Evolutionary conservation across 2,113 vertebrate species (phyloP), one percentile per base, ranked within the genome.

Genomic region (Labrus mixtus): DNA sequence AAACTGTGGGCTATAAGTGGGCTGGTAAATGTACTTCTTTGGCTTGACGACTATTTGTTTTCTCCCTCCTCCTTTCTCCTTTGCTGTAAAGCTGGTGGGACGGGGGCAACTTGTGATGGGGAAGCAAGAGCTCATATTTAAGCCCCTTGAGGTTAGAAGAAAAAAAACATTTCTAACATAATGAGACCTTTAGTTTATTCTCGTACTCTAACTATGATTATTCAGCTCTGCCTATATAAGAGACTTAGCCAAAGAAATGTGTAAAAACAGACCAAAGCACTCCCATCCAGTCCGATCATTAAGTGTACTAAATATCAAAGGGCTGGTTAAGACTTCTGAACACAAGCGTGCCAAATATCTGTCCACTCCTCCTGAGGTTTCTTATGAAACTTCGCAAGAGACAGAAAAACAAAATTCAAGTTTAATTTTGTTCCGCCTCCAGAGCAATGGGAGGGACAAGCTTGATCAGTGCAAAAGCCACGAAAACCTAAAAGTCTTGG

Each of bases 271-370:
- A 17, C 23, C 46, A 53, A 23, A 53, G 37, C 54, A 15, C 29
- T 63, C 46, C 36, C 17, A 8, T 39, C 6, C 36, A 36, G 16
- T 39, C 6, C 9, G 17, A 17, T 43, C 15, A 23, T 6, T 70
- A 53, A 5, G 23, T 15, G 29, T 16, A 54, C 37, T 46, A 19
- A 54, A 70, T 60, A 64, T 60, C 59, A 70, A 54, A 76, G 25
- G 23, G 4, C 4, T 20, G 54, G 37, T 45, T 10, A 59, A 48
- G 12, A 57, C 51, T 11, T 9, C 10, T 61, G 20, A 37, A 19
- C 7, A 16, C 37, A 9, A 53, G 39, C 15, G n/a, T 23, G 48
- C 48, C 67, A 60, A 67, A 58, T 68, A 36, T 54, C 7, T 5
- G 46, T 22, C 23, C 10, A 23, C 22, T 39, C 19, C 51, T 20